A percentile compares a stretch with the other conserved stretches of the same genome.
phyloP scores from a whole-genome alignment of 2,888 invertebrate species.

The Chymomyza amoena region DNA sequence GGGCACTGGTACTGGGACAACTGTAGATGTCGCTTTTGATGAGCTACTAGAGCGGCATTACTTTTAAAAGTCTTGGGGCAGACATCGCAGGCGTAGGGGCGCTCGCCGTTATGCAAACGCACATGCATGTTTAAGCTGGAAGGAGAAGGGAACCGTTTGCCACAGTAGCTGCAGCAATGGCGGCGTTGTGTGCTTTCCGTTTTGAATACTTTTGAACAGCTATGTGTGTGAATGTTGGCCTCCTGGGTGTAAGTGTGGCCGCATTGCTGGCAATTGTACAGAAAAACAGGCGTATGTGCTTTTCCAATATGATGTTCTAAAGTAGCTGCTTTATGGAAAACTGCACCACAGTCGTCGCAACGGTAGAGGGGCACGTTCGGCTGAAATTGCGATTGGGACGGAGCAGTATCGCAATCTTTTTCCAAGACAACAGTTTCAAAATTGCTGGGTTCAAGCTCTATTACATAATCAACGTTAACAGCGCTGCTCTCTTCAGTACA shows the following conservation, averaged over 20 bases:
- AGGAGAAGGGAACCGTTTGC: constrained; percentile 54
- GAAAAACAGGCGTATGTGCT: constrained; percentile 21
- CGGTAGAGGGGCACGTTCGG: constrained; percentile 5
- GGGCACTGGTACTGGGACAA: constrained; percentile 58
- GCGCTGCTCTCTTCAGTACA: not conserved
- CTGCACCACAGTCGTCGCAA: constrained; percentile 73
- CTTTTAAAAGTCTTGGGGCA: constrained; percentile 75
- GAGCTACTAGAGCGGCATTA: constrained; percentile 67
- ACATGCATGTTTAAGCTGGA: constrained; percentile 67
- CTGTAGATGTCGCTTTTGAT: constrained; percentile 67
- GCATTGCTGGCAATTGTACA: constrained; percentile 50
- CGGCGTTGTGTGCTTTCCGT: not conserved
- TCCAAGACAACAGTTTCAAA: constrained; percentile 18
- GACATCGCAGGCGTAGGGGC: constrained; percentile 70
- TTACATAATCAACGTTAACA: constrained; percentile 17
- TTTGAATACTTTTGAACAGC: not conserved
- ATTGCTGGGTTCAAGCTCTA: constrained; percentile 45
- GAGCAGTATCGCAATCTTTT: constrained; percentile 19
- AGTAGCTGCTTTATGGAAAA: constrained; percentile 65
- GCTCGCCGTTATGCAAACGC: constrained; percentile 73
- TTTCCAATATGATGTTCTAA: constrained; percentile 68
- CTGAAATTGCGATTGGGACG: not conserved
- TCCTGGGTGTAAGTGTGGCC: constrained; percentile 47
- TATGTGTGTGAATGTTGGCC: constrained; percentile 33
- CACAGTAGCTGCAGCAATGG: constrained; percentile 61